Base-by-base conservation (phyloP, 23 tunicate genomes). In the Phallusia fumigata region DNA sequence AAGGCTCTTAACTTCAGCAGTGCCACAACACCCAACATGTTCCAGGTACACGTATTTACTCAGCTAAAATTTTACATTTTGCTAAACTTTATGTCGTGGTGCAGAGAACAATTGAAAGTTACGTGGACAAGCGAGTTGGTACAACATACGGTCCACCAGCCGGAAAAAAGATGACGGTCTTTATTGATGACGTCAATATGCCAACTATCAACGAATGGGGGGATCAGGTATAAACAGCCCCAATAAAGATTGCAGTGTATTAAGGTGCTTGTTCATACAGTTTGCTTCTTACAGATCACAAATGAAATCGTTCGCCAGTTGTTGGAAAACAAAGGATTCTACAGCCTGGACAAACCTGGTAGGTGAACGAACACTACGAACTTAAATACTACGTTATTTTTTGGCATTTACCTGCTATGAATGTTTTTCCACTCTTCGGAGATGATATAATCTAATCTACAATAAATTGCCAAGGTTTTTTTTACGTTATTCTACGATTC, bases 121-220 rank as follows among this genome's bases (percentile, higher is more conserved):
- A 91, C 73, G 96, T 91, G 24, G 96, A 91, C 84, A 91, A 91
- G 76, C 65, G 96, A 74, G 96, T 91, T 36, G 96, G 96, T 0
- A 91, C 96, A 35, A 91, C 96, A 31, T 91, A 86, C 78, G 96
- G 96, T 2, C 96, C 96, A 12, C 91, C 96, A 22, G 96, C 96
- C 3, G 96, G 96, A 32, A 91, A 91, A 80, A 91, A 91, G 51
- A 91, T 91, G 96, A 91, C 96, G 6, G 88, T 91, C 44, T 91
- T 91, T 36, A 84, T 91, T 50, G 96, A 91, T 84, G 96, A 91
- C 52, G 83, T 91, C 35, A 91, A 91, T 65, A 91, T 91, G 96
- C 96, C 96, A 28, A 82, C 88, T 33, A 91, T 91, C 78, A 91
- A 91, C 73, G 96, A 87, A 51, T 91, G 96, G 96, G 96, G 96